Evolutionary conservation across 2,888 invertebrate species (phyloP).

Genomic region (Nephrocerus scutellatus): DNA sequence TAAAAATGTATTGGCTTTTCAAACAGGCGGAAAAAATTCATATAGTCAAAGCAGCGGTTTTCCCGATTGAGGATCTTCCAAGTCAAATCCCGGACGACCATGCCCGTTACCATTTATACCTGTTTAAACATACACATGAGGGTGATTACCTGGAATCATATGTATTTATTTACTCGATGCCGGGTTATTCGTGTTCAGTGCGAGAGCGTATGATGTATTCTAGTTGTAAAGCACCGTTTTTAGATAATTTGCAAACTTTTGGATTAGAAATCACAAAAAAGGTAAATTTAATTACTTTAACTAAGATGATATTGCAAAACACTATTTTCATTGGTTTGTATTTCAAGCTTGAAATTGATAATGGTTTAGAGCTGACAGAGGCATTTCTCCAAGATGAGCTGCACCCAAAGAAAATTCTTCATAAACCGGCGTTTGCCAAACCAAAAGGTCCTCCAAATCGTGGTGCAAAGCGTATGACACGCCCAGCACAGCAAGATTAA

Average conservation of each 20-base stretch:
- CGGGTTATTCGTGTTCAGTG: slow-evolving; percentile 90
- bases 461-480: slow-evolving; percentile 84
- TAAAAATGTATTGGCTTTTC: slow-evolving; percentile 33
- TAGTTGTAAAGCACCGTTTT: slow-evolving; percentile 88
- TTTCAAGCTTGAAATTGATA: slow-evolving; percentile 82
- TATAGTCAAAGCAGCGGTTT: slow-evolving; percentile 65
- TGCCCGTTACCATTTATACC: slow-evolving; percentile 73
- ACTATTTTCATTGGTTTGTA: background rate
- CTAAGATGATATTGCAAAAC: background rate
- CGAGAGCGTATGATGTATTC: slow-evolving; percentile 99
- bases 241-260: slow-evolving; percentile 71
- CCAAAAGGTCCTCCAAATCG: slow-evolving; percentile 93
- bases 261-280: slow-evolving; percentile 79
- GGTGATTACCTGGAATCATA: slow-evolving; percentile 81
- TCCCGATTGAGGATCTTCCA: slow-evolving; percentile 59
- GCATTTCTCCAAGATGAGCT: slow-evolving; percentile 87
- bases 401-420: slow-evolving; percentile 83
- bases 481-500: slow-evolving; percentile 52
- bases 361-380: slow-evolving; percentile 82
- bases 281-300: slow-evolving; percentile 50
- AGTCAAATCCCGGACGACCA: slow-evolving; percentile 72
- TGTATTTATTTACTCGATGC: slow-evolving; percentile 98
- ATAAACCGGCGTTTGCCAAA: slow-evolving; percentile 88
- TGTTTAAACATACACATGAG: slow-evolving; percentile 88
- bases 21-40: slow-evolving; percentile 79